Evolutionary conservation across 2,113 vertebrate genomes (phyloP), one percentile per base, ranked within the genome.

Genomic region (Mus pahari): DNA sequence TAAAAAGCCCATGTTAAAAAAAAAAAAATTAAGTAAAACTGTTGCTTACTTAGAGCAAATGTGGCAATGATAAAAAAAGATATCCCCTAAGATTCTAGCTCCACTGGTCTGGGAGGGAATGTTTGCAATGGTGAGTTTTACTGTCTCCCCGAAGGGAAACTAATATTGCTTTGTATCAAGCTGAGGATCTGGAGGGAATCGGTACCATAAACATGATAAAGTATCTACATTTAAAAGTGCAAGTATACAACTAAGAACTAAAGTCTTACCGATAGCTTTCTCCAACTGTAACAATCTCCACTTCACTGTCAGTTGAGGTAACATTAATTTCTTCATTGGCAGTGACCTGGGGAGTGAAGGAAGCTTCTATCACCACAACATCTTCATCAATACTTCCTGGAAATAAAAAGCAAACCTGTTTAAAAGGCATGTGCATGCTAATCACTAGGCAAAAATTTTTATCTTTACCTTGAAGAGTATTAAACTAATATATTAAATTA

Each of bases 261-360:
- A 93, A 95, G 74, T 83, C 98, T 98, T 97, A 99, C 99, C 99
- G 99, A 98, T 99, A 99, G 96, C 98, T 99, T 97, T 99, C 99
- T 97, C 99, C 99, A 78, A 99, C 99, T 28, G 99, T 99, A 94
- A 99, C 99, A 45, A 99, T 99, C 98, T 99, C 99, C 92, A 99
- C 99, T 98, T 99, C 99, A 48, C 99, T 99, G 95, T 99, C 99
- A 16, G 99, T 99, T 97, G 99, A 99, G 97, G 99, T 99, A 98
- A 99, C 99, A 75, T 99, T 99, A 98, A 99, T 99, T 99, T 99
- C 99, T 99, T 99, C 99, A 11, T 99, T 99, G 98, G 99, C 99
- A 97, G 99, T 99, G 90, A 99, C 98, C 90, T 99, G 98, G 73
- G 99, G 97, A 92, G 99, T 99, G 64, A 99, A 99, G 90, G 99